Percentiles rank a stretch among this genome's conserved stretches.
These are phyloP conservation scores for Disparrhopalites patrizii DNA, from an alignment of 2,888 invertebrate genomes.

Conservation along the genomic window DNA sequence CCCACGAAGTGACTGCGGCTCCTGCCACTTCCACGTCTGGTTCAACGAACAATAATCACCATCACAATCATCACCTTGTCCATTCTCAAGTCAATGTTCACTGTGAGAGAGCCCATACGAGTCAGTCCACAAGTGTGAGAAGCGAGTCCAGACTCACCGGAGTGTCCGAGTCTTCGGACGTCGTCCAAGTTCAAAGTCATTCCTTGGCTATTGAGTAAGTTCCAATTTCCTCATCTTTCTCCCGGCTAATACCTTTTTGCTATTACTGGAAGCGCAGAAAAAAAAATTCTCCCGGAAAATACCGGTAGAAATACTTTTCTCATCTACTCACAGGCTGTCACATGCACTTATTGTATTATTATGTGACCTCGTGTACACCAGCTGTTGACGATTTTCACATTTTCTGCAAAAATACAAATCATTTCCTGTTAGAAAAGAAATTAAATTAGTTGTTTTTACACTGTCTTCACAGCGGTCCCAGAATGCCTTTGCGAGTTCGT, in stretches of 20 bases:
- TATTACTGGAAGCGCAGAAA: not conserved
- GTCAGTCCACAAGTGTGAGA: not conserved
- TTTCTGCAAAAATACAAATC: no score
- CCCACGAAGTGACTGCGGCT: not conserved
- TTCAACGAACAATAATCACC: not conserved
- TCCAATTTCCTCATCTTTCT: no score
- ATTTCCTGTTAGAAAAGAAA: no score
- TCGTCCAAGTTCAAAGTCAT: not conserved
- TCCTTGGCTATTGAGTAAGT: slow-evolving; percentile 2
- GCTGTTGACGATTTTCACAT: no score
- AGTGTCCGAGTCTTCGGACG: not conserved
- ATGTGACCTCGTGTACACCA: not conserved
- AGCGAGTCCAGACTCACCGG: slow-evolving; percentile 5
- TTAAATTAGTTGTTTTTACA: no score
- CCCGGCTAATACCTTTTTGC: no score
- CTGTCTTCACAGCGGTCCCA: not conserved
- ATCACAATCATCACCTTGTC: no score
- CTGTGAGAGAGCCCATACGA: not conserved
- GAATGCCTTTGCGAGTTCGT: slow-evolving; percentile 24
- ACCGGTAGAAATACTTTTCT: no score
- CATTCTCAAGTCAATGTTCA: not conserved
- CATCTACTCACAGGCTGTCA: no score
- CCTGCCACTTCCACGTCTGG: not conserved
- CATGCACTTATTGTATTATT: no score
- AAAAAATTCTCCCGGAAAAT: no score